Base-by-base conservation (phyloP, 1,140 invertebrate species). In the Pygmarrhopalites habei region DNA sequence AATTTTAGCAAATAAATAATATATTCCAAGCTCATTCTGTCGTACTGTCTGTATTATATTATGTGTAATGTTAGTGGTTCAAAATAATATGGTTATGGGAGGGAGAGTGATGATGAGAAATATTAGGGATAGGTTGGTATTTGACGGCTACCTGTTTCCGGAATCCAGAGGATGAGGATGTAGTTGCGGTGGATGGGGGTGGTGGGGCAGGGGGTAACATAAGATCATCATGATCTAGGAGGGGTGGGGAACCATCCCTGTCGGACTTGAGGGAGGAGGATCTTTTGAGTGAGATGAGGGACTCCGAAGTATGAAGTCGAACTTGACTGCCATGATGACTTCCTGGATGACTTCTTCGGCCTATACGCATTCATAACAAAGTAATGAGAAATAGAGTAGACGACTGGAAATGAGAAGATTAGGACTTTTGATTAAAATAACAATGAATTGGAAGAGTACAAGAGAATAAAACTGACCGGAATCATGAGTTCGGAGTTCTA, bases 141-240 rank as follows among this genome's bases (percentile, higher is more conserved):
- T 57, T 35, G 7, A 35, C 41, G 25, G 19, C 25, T 51, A 70
- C 68, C 65, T 70, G 68, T 55, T 70, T 70, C 39, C 68, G 39
- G 52, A 70, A 67, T 15, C 60, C 65, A 25, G 65, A 62, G 41
- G 64, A 66, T 43, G 46, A n/a, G 68, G 68, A 53, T 35, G 32
- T 7, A 35, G 5, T 15, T 7, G 32, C 15, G 32, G 32, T 35
- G 5, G 32, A 35, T 35, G 32, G 15, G 5, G 68, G 68, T 17
- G 65, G 62, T 35, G 68, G 68, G 17, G 68, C 62, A 26, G 68
- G 68, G 21, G 65, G 68, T 29, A 70, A 65, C 32, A 63, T 59
- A 26, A 62, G 51, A 43, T 70, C 68, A 17, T 35, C 44, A 32
- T 47, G 55, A 17, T 39, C 46, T 19, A 56, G 60, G 7, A 60